Evolutionary conservation across 2,888 invertebrate species (phyloP), one percentile per base, ranked within the genome.

Genomic region (Hirtodrosophila trivittata): DNA sequence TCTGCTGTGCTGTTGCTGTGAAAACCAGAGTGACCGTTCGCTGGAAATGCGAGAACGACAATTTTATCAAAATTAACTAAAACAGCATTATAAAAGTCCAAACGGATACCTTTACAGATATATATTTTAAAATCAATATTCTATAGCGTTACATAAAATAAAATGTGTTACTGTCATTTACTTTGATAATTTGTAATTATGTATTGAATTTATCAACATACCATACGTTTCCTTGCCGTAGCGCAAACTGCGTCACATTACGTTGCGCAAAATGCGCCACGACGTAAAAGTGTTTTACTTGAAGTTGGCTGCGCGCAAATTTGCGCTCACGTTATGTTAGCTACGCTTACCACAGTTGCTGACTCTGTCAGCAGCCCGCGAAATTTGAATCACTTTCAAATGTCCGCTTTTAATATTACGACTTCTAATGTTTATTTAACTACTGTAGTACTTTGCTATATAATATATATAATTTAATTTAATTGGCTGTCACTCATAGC

Each of bases 21-120:
- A 70, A 72, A 68, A 72, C 64, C 73, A 74, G 74, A 66, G 74
- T 73, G 73, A 55, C 60, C 73, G 39, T 12, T 5, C 1, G 12
- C 18, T 5, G 30, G 5, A 45, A 47, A 6, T 1, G 5, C 12
- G 0, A 38, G 49, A 46, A 50, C 32, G 25, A 57, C 41, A 30
- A n/a, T 3, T 12, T 26, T 6, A 1, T 13, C 6, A 25, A 49
- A 30, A 47, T 30, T 18, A n/a, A 25, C 25, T 13, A 33, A 21
- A n/a, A n/a, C n/a, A n/a, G n/a, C n/a, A n/a, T n/a, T n/a, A n/a
- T n/a, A n/a, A n/a, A n/a, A n/a, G n/a, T n/a, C n/a, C n/a, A n/a
- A n/a, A n/a, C n/a, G n/a, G n/a, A n/a, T n/a, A n/a, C n/a, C n/a
- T n/a, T n/a, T n/a, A n/a, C n/a, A n/a, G n/a, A n/a, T n/a, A n/a